Evolutionary conservation across 2,888 invertebrate species (phyloP).

Genomic region (Eupithecia abbreviata): DNA sequence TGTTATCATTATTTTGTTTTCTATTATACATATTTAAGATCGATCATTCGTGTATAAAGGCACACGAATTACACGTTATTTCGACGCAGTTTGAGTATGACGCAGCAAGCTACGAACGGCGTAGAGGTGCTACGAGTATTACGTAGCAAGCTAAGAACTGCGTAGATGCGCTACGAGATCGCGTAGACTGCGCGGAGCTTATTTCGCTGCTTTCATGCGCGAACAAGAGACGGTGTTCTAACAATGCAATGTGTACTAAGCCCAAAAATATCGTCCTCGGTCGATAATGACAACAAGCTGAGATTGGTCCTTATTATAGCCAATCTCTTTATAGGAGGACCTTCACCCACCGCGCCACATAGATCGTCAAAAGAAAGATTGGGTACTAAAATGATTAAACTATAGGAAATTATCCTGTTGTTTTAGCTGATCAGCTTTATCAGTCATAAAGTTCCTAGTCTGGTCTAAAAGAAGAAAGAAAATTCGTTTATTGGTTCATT

Average conservation of each 20-base stretch:
- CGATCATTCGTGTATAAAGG: neutral
- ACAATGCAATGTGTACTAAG: too few relatives aligned
- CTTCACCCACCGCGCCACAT: too few relatives aligned
- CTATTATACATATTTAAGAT: too few relatives aligned
- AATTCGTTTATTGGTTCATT: too few relatives aligned
- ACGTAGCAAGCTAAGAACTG: slow-evolving; percentile 53
- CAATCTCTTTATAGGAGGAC: too few relatives aligned
- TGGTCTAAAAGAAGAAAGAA: too few relatives aligned
- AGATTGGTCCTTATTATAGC: too few relatives aligned
- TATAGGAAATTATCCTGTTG: neutral
- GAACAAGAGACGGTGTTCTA: neutral
- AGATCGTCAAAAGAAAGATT: neutral
- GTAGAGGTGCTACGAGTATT: slow-evolving; percentile 16
- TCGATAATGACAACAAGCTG: too few relatives aligned
- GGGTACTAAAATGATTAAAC: neutral
- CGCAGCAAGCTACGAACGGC: slow-evolving; percentile 24
- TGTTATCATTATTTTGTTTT: neutral
- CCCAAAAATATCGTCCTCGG: too few relatives aligned
- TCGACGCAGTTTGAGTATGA: neutral
- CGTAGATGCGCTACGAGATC: slow-evolving; percentile 51
- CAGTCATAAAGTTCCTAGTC: neutral
- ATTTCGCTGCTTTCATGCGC: neutral
- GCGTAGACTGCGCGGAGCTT: slow-evolving; percentile 14
- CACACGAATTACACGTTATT: neutral
- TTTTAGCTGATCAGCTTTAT: neutral